phyloP scores from a whole-genome alignment of 2,888 invertebrate species.

The Dasysyrphus tricinctus region DNA sequence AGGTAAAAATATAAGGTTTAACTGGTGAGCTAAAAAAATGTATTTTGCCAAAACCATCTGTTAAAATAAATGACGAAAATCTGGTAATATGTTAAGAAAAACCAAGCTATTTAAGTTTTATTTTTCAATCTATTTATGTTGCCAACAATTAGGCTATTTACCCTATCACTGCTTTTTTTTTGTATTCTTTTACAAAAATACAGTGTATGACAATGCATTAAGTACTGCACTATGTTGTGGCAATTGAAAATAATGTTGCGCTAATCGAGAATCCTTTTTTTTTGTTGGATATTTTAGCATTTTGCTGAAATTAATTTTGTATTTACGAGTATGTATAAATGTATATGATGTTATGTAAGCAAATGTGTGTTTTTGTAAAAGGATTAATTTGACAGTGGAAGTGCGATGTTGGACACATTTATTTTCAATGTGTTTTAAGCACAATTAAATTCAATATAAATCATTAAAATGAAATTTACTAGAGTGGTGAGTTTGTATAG shows the following conservation, averaged over 20 bases:
- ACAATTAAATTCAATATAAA: conserved; percentile 32
- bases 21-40: too few relatives aligned
- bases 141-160: neutral
- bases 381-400: conserved; percentile 39
- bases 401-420: conserved; percentile 1
- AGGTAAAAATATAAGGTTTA: too few relatives aligned
- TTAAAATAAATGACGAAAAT: too few relatives aligned
- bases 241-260: conserved; percentile 54
- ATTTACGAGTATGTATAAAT: neutral
- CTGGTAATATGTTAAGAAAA: too few relatives aligned
- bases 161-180: neutral
- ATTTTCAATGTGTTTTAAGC: neutral
- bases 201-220: conserved; percentile 41
- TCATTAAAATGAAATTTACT: conserved; percentile 17
- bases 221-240: conserved; percentile 45
- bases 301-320: conserved; percentile 42
- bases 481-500: conserved; percentile 20
- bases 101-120: too few relatives aligned
- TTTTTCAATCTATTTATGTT: too few relatives aligned
- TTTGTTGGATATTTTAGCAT: conserved; percentile 8
- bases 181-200: neutral
- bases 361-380: neutral
- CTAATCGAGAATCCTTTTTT: conserved; percentile 51
- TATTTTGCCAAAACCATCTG: too few relatives aligned
- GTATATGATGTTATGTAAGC: neutral